These are phyloP conservation scores for Brachyhypopomus occidentalis DNA, from an alignment of 2,113 vertebrate species.

Conservation along the genomic window DNA sequence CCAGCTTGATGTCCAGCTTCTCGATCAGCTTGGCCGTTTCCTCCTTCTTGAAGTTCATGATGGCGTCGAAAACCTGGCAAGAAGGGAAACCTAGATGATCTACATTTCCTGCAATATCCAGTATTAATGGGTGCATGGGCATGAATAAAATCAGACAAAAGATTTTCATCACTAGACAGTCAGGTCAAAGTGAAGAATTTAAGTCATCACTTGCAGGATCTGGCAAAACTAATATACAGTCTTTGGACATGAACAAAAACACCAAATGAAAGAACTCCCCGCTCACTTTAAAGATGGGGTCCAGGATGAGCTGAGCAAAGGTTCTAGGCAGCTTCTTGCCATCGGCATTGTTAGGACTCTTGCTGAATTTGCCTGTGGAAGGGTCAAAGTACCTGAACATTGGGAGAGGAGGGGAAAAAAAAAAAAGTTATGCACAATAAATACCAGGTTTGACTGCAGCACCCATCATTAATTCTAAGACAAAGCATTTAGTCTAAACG, in stretches of 20 bases:
- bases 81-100: background rate
- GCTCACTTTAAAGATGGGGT: conserved; percentile 94
- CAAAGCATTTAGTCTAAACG: background rate
- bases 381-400: conserved; percentile 84
- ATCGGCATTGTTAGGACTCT: conserved; percentile 73
- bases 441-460: background rate
- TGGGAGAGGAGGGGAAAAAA: background rate
- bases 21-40: conserved; percentile 86
- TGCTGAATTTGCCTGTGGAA: conserved; percentile 84
- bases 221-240: too few species aligned
- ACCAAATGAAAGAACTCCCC: too few species aligned
- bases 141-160: conserved; percentile 72
- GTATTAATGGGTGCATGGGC: background rate
- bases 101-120: too few species aligned
- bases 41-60: conserved; percentile 94
- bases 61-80: conserved; percentile 86
- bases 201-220: conserved; percentile 78
- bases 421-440: background rate
- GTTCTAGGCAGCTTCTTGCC: conserved; percentile 85
- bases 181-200: conserved; percentile 91
- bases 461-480: too few species aligned
- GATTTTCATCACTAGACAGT: conserved; percentile 76
- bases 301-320: conserved; percentile 89
- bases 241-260: too few species aligned
- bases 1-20: conserved; percentile 92